Evolutionary conservation across 2,888 invertebrate genomes (phyloP).

Genomic region (Andricus curvator): DNA sequence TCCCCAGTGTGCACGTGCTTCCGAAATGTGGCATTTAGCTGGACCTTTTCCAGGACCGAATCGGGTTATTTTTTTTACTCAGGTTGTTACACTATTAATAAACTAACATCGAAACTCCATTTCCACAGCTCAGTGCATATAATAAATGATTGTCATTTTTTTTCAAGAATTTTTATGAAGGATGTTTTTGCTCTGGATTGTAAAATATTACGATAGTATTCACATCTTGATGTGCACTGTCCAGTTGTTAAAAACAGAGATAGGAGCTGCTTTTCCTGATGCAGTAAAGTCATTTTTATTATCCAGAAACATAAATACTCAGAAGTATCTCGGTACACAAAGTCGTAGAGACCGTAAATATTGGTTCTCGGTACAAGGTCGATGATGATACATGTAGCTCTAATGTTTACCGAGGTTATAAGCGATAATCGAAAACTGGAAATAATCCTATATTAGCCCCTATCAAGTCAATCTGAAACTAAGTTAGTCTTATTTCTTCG

Average conservation of each 20-base stretch:
- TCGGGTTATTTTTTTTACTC: no score
- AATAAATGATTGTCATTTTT: no score
- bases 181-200: background rate
- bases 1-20: no score
- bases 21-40: no score
- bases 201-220: background rate
- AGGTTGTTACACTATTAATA: no score
- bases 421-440: conserved; percentile 26
- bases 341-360: conserved; percentile 22
- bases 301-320: conserved; percentile 11
- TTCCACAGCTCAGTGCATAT: no score
- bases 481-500: conserved; percentile 2
- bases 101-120: no score
- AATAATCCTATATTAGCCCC: conserved; percentile 7
- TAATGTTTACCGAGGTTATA: conserved; percentile 28
- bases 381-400: conserved; percentile 17
- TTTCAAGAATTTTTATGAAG: no score
- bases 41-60: no score
- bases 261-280: background rate
- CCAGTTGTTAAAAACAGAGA: background rate
- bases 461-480: background rate
- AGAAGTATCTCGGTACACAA: background rate
- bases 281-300: conserved; percentile 9
- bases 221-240: background rate
- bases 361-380: conserved; percentile 13